Evolutionary conservation across 2,888 invertebrate species (phyloP).

Genomic region (Leucophenga montana): DNA sequence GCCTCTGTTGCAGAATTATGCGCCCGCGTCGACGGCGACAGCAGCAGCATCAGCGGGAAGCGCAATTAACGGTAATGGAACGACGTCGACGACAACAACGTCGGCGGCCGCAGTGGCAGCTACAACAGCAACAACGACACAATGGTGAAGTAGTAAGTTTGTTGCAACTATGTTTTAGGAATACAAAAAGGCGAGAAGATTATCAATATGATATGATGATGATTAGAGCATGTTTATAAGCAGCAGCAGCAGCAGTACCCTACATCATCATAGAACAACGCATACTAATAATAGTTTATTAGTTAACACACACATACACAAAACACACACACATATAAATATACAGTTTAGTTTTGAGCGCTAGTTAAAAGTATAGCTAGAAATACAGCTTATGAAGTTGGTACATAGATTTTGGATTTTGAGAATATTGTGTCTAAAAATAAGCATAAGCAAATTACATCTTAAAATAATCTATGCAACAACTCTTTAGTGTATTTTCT

Average conservation of each 20-base stretch:
- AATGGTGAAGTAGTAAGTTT: neutral
- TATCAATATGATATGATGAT: neutral
- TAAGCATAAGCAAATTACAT: no score
- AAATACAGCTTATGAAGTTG: neutral
- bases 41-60: constrained; percentile 43
- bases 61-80: constrained; percentile 26
- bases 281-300: no score
- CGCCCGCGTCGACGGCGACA: constrained; percentile 36
- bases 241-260: neutral
- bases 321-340: constrained; percentile 9
- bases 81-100: constrained; percentile 38
- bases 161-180: neutral
- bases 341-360: constrained; percentile 16
- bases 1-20: constrained; percentile 59
- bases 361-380: constrained; percentile 5
- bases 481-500: no score
- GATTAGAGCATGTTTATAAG: neutral
- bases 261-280: neutral
- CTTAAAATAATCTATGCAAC: no score
- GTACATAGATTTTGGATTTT: no score
- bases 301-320: neutral
- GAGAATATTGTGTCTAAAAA: no score
- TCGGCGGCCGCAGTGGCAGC: constrained; percentile 26
- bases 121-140: constrained; percentile 20
- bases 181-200: neutral